Evolutionary conservation across 92 coral and sea anemone genomes (phyloP).

Genomic region (Bergia puertoricense): DNA sequence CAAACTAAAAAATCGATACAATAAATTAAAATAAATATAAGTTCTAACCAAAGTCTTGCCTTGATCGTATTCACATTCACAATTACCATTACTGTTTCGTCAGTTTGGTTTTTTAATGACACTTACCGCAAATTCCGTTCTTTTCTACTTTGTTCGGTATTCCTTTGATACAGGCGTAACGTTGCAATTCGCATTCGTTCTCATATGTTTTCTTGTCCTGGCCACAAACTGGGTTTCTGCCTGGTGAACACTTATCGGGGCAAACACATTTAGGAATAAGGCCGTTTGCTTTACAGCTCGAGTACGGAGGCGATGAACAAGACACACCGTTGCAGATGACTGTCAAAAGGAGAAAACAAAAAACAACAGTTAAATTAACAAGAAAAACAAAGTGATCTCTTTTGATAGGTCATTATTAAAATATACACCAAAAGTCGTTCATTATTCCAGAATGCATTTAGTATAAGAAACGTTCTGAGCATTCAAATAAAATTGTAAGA

Average conservation of each 20-base stretch:
- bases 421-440: neutral
- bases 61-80: neutral
- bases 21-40: too few species aligned
- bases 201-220: neutral
- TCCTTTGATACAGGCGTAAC: slow-evolving; percentile 9
- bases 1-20: too few species aligned
- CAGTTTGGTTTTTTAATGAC: neutral
- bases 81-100: neutral
- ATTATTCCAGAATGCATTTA: neutral
- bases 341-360: neutral
- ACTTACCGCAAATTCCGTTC: slow-evolving; percentile 16
- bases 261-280: slow-evolving; percentile 21
- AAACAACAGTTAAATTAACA: neutral
- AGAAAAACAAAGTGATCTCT: neutral
- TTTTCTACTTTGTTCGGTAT: slow-evolving; percentile 22
- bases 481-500: too few species aligned
- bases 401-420: neutral
- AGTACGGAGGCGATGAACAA: slow-evolving; percentile 29
- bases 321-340: slow-evolving; percentile 8
- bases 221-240: slow-evolving; percentile 23
- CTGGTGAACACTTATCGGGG: slow-evolving; percentile 5
- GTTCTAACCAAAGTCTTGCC: neutral
- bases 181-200: slow-evolving; percentile 11
- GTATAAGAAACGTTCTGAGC: too few species aligned
- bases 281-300: slow-evolving; percentile 18